Base-by-base conservation (phyloP, 2,113 vertebrate species). In the Gymnarchus niloticus region DNA sequence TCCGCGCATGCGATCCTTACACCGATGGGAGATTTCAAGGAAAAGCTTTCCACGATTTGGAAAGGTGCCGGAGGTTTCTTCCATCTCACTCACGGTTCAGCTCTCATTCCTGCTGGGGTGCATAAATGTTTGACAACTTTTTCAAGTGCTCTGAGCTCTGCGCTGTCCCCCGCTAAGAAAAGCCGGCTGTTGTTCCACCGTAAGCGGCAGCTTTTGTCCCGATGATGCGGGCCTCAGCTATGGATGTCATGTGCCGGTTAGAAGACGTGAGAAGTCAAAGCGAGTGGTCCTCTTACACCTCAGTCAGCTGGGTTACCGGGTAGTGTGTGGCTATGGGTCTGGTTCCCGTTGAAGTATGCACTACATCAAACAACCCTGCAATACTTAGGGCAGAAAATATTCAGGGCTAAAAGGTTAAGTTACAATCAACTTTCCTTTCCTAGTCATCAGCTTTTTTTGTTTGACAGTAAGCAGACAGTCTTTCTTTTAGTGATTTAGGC, bases 291-390 rank as follows among this genome's bases (percentile, higher is more conserved):
- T 48, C 51, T 83, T 83, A 46, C 65, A n/a, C n/a, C 41, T 57
- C 54, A 57, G 56, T 51, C 21, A 61, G 48, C 14, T 3, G 17
- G 23, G 23, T 37, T 61, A 37, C 57, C 25, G 56, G 57, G 65
- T 84, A 61, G 49, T 48, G 37, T 23, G 33, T 48, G 14, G 41
- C 41, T n/a, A 44, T 8, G 6, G n/a, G 83, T 28, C 83, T 49
- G 83, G 41, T 61, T 48, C 56, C 83, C 41, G 44, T 17, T 33
- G 37, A 78, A 37, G 37, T 49, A 80, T 57, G 56, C n/a, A 28
- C 84, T 51, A 57, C 73, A 57, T 78, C 52, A 78, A 85, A 77
- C 82, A 84, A 17, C 9, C 41, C 10, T 65, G 6, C 23, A 37
- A 59, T 25, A 57, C 56, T 12, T 17, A 59, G 52, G 23, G 84